Conservation (phyloP, 2,113 vertebrate genomes). For the Solea solea region DNA sequence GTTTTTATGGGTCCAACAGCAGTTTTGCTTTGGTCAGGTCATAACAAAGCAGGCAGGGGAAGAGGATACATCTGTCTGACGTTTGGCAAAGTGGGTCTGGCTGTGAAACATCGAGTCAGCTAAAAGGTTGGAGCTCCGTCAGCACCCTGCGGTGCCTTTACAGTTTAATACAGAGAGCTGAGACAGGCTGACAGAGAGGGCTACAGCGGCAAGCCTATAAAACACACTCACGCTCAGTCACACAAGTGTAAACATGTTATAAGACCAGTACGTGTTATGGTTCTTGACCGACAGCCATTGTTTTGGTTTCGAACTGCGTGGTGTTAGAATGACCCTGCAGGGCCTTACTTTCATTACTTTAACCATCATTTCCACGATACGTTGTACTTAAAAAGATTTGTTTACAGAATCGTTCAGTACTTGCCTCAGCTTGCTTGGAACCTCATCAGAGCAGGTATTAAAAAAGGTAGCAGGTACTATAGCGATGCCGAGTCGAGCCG, state of each 20-base stretch:
- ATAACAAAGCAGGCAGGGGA: slow-evolving; percentile 58
- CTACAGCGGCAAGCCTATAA: slow-evolving; percentile 48
- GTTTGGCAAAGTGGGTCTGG: slow-evolving; percentile 55
- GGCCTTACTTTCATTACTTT: background rate
- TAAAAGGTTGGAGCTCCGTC: slow-evolving; percentile 72
- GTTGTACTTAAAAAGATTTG: too few relatives aligned
- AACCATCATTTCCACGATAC: too few relatives aligned
- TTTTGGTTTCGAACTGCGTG: background rate
- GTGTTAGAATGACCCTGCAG: slow-evolving; percentile 1
- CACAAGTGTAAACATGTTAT: background rate
- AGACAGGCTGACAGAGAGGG: slow-evolving; percentile 50
- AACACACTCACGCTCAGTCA: slow-evolving; percentile 33
- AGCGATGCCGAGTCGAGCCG: too few relatives aligned
- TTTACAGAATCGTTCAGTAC: too few relatives aligned
- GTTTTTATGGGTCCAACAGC: slow-evolving; percentile 55
- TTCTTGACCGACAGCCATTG: background rate
- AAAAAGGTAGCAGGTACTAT: too few relatives aligned
- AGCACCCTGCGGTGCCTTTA: slow-evolving; percentile 74
- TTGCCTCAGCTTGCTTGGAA: too few relatives aligned
- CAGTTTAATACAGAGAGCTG: slow-evolving; percentile 67
- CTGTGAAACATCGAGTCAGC: slow-evolving; percentile 77
- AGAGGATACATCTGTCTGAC: slow-evolving; percentile 67
- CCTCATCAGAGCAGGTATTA: too few relatives aligned
- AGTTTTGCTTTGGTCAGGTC: slow-evolving; percentile 67
- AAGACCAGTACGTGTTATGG: slow-evolving; percentile 6